phyloP scores from a whole-genome alignment of 2,797 vertebrate species.

The Liparis tanakae region DNA sequence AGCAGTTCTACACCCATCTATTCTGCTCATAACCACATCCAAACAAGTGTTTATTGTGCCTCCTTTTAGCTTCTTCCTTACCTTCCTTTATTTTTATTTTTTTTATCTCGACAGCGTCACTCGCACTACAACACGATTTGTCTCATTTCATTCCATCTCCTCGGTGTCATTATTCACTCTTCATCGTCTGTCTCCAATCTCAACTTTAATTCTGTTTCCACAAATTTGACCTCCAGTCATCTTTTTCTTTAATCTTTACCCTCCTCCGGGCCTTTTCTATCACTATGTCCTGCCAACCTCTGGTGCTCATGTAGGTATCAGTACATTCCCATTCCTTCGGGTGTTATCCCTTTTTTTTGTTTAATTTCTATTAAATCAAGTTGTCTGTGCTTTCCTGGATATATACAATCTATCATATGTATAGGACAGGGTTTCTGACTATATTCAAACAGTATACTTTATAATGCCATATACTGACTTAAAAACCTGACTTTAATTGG shows the following conservation, averaged over 20 bases:
- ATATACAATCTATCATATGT: neutral
- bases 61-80: constrained; percentile 1
- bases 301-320: neutral
- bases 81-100: neutral
- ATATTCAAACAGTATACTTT: neutral
- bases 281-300: neutral
- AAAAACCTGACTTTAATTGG: too few species aligned
- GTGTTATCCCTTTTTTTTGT: neutral
- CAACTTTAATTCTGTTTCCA: neutral
- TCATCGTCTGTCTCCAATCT: neutral
- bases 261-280: neutral
- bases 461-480: neutral
- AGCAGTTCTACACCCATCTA: neutral
- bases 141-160: constrained; percentile 1
- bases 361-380: neutral
- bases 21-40: neutral
- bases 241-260: neutral
- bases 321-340: neutral
- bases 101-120: constrained; percentile 14
- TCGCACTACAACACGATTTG: neutral
- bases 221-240: neutral
- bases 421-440: neutral
- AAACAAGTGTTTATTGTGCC: neutral
- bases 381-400: neutral
- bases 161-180: constrained; percentile 1